phyloP scores from a whole-genome alignment of 2,113 vertebrate genomes.

The Ameiurus melas region DNA sequence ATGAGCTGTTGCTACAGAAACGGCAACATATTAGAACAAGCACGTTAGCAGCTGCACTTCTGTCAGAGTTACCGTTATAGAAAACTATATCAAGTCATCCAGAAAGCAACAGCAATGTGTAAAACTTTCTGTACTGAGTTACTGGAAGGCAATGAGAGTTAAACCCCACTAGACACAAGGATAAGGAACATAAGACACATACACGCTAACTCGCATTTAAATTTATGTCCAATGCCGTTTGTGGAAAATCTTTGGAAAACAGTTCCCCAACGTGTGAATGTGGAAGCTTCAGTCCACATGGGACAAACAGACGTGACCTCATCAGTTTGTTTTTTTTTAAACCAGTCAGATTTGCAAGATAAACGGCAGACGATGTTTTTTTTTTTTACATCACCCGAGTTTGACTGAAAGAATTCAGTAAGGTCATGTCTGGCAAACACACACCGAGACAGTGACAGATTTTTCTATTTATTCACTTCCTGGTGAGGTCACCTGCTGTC shows the following conservation, averaged over 20 bases:
- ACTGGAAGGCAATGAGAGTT: not conserved
- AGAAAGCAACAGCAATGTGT: not conserved
- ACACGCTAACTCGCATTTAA: not conserved
- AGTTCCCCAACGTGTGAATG: not conserved
- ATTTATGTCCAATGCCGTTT: not conserved
- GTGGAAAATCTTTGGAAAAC: not conserved
- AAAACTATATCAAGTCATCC: not conserved
- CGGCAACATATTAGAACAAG: not conserved
- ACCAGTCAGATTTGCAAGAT: not conserved
- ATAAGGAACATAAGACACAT: not conserved
- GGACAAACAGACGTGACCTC: constrained; percentile 36
- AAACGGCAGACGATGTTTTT: not conserved
- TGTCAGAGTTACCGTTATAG: not conserved
- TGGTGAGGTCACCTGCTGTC: constrained; percentile 8
- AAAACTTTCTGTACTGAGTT: not conserved
- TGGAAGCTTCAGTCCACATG: not conserved
- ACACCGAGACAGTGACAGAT: not conserved
- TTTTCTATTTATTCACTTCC: constrained; percentile 31
- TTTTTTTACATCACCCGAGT: not conserved
- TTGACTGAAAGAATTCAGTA: not conserved
- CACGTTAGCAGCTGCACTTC: not conserved
- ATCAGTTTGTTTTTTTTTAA: not conserved
- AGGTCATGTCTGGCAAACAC: not conserved
- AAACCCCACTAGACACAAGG: not conserved
- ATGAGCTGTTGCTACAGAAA: not conserved